Conservation (phyloP, 2,888 invertebrate species). For the Aphrophora alni region DNA sequence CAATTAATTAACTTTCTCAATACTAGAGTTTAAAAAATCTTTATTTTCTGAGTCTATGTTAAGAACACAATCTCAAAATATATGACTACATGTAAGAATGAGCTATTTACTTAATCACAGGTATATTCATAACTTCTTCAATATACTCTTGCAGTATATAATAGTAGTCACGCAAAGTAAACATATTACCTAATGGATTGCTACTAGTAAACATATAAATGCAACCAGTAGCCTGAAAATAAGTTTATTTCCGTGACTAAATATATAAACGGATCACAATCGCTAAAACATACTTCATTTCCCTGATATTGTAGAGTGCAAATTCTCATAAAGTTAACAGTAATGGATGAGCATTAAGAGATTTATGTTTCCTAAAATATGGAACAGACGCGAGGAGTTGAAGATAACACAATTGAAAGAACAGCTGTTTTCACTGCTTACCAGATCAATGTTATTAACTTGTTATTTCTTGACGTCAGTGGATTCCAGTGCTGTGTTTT, state of each 20-base stretch:
- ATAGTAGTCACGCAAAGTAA: no score
- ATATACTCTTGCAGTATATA: no score
- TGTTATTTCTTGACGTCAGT: not conserved
- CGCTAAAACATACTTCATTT: not conserved
- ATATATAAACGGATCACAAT: not conserved
- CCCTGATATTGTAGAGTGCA: not conserved
- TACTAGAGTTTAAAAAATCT: no score
- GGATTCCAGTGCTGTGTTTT: not conserved
- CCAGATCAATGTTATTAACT: not conserved
- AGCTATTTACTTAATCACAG: no score
- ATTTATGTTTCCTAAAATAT: constrained; percentile 9
- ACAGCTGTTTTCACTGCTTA: not conserved
- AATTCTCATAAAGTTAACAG: not conserved
- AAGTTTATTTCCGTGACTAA: not conserved
- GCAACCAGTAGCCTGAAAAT: not conserved
- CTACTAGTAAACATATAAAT: not conserved
- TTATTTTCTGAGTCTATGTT: no score
- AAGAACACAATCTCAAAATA: no score
- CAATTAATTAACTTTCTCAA: no score
- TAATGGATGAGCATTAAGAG: not conserved
- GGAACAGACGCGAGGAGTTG: not conserved
- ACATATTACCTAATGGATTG: not conserved
- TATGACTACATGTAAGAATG: no score
- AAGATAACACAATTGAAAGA: not conserved
- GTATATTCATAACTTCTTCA: no score